Base-by-base conservation (phyloP, 2,113 vertebrate species). In the Phaethornis superciliosus region DNA sequence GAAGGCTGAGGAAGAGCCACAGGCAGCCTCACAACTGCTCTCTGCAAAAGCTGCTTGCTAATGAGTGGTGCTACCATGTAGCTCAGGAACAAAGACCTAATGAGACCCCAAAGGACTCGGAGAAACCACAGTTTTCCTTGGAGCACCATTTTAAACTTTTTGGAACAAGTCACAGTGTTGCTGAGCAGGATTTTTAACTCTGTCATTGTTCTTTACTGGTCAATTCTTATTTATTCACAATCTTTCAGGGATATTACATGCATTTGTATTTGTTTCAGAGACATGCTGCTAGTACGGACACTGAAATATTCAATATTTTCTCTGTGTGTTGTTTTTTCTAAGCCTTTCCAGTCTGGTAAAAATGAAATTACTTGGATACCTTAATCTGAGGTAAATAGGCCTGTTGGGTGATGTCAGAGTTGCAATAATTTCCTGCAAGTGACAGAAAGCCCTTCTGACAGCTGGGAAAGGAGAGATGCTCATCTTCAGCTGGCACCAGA, bases 91-190 rank as follows among this genome's bases (percentile, higher is more conserved):
- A 28, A 58, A 80, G 26, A 67, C 76, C 85, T 97, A 97, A 98
- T 97, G 96, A 97, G 96, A 69, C 90, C 97, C 96, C 97, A 71
- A 47, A 97, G 96, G 97, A 97, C 33, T 2, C 15, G 17, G 24
- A 91, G 32, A 72, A 56, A n/a, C 91, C 88, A 5, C 5, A 0
- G 4, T 78, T 94, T 88, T 65, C 83, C 91, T 95, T 40, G 63
- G 85, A 93, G 85, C 92, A 75, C 79, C 28, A 2, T 74, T 93
- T 74, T 19, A 70, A 91, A 35, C 42, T 85, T 51, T 59, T 17
- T 68, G 64, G 82, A 88, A 8, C 8, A 24, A 87, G 51, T 15
- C 26, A 6, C 4, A 1, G 51, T 28, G 4, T 10, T 85, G 63
- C 76, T 46, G 15, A 44, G 70, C 3, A 3, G n/a, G 32, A 2